Evolutionary conservation across 2,888 invertebrate species (phyloP).

Genomic region (Eulithis prunata): DNA sequence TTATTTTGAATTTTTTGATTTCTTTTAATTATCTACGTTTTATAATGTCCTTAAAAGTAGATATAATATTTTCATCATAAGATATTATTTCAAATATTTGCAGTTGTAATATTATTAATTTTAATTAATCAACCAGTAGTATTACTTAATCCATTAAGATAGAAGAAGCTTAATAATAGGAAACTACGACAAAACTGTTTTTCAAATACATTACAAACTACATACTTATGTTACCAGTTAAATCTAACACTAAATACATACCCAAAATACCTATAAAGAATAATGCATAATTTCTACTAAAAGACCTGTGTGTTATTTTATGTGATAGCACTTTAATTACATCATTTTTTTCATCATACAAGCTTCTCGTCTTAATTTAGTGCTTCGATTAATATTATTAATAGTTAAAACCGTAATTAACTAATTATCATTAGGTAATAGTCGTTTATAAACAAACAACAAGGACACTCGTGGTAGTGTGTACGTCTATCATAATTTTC

Average conservation of each 20-base stretch:
- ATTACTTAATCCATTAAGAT: conserved; percentile 83
- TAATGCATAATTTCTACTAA: conserved; percentile 83
- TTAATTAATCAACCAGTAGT: conserved; percentile 84
- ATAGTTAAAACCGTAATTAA: conserved; percentile 85
- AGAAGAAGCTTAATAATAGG: conserved; percentile 85
- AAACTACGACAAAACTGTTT: conserved; percentile 84
- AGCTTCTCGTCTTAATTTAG: conserved; percentile 81
- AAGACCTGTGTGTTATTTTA: conserved; percentile 77
- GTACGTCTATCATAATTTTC: conserved; percentile 84
- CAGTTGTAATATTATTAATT: conserved; percentile 83
- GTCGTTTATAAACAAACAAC: conserved; percentile 73
- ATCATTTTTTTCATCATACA: conserved; percentile 79
- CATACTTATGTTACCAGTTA: conserved; percentile 84
- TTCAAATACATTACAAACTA: conserved; percentile 83
- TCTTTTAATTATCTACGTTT: conserved; percentile 86
- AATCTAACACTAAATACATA: conserved; percentile 83
- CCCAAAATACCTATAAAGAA: conserved; percentile 85
- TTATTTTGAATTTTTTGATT: conserved; percentile 84
- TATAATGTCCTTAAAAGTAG: conserved; percentile 85
- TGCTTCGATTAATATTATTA: conserved; percentile 79
- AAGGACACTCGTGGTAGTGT: conserved; percentile 76
- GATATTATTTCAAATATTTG: conserved; percentile 85
- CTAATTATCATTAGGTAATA: conserved; percentile 84
- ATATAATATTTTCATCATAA: conserved; percentile 84
- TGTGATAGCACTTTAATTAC: conserved; percentile 80